Base-by-base conservation (phyloP, 2,888 invertebrate species). In the Priocnemis perturbator region DNA sequence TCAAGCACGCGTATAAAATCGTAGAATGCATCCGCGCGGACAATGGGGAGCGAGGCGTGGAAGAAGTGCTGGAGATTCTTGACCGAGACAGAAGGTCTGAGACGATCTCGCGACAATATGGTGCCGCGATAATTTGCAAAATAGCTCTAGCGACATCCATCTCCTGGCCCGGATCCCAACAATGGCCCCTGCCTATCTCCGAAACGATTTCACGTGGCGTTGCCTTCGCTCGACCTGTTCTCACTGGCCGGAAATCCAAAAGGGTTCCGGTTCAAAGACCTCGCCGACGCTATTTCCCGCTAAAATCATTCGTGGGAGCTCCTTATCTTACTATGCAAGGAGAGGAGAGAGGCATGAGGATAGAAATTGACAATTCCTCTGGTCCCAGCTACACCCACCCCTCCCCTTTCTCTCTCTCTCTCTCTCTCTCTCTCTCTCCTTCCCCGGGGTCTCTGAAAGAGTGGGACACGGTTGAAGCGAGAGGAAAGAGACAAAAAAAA, bases 281-380 rank as follows among this genome's bases (percentile, higher is more conserved):
- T 63, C 15, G 50, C 50, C 61, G 64, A 53, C 68, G 73, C 71
- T 74, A 78, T 78, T 81, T 77, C 74, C 69, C 77, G 71, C 72
- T 77, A 69, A 81, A 81, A 81, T 81, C 81, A 81, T 72, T 80
- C 76, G 60, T 48, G 58, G 57, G 56, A 56, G 67, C 69, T 72
- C 60, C 80, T 82, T 82, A 78, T 80, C 82, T 72, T 47, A 26
- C 69, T 73, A 81, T 81, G 76, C 76, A 79, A 71, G 67, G 78
- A 72, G 69, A 63, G 68, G 64, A 69, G 61, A 63, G 60, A 59
- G 60, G 21, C 59, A 50, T 20, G 48, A 37, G 61, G 60, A 65
- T 59, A 69, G 70, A 74, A 73, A 76, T 71, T 72, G 75, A 77
- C 74, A 76, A 73, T 78, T 78, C 74, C 61, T 64, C 71, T 66